These are phyloP conservation scores for Lophotriccus pileatus DNA, from an alignment of 2,797 vertebrate species.

Conservation along the genomic window DNA sequence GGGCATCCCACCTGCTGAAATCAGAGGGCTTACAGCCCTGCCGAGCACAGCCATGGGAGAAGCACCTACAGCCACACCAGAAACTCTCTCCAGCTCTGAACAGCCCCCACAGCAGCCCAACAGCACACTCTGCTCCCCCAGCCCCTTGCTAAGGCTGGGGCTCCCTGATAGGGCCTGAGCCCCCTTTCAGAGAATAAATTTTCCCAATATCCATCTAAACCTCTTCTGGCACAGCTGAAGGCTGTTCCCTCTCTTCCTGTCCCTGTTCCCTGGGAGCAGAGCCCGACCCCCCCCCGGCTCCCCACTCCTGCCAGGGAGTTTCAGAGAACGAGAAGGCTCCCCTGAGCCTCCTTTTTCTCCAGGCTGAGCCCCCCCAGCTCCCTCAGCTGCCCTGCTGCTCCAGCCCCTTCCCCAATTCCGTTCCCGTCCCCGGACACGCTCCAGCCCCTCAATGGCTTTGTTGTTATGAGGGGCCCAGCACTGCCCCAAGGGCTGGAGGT, in stretches of 20 bases:
- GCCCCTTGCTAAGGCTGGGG: rapidly evolving
- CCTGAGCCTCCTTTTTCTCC: background rate
- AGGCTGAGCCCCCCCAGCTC: background rate
- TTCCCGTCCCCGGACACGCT: rapidly evolving
- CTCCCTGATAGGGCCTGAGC: background rate
- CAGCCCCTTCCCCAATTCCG: background rate
- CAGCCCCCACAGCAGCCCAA: background rate
- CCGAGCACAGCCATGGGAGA: background rate
- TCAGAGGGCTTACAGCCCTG: background rate
- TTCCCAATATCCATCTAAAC: background rate
- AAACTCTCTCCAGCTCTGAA: background rate
- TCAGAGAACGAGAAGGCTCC: background rate
- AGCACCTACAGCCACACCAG: background rate
- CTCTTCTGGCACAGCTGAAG: rapidly evolving
- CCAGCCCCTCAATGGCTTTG: background rate
- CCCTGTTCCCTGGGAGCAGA: background rate
- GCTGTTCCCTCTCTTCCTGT: rapidly evolving
- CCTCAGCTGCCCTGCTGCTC: background rate
- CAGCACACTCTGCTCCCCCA: background rate
- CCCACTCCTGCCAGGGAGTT: background rate
- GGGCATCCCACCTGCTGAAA: background rate
- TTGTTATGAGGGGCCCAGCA: background rate
- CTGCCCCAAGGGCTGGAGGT: rapidly evolving
- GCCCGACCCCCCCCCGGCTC: rapidly evolving
- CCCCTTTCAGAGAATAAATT: rapidly evolving